These are phyloP conservation scores for Chromis chromis DNA, from an alignment of 2,797 vertebrate genomes.

Conservation along the genomic window DNA sequence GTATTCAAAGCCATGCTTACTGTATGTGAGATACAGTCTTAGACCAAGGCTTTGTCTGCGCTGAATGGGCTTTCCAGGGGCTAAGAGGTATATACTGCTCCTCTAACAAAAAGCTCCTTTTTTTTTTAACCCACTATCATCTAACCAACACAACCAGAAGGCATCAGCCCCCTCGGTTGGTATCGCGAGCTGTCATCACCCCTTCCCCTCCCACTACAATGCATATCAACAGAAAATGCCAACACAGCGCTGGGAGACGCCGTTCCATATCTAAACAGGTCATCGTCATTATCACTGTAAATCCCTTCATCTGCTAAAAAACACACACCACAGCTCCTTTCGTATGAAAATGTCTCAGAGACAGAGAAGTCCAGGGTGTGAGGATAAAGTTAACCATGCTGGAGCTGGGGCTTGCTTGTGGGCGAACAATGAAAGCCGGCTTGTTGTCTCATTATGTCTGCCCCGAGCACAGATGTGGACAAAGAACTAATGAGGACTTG, in stretches of 20 bases:
- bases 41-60: not conserved
- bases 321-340: slow-evolving; percentile 40
- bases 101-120: slow-evolving; percentile 24
- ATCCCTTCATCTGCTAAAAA: slow-evolving; percentile 62
- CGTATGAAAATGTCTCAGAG: slow-evolving; percentile 36
- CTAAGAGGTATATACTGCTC: slow-evolving; percentile 9
- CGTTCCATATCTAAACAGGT: slow-evolving; percentile 57
- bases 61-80: slow-evolving; percentile 10
- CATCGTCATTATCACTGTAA: slow-evolving; percentile 60
- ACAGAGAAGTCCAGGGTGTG: slow-evolving; percentile 30
- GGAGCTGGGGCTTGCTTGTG: slow-evolving; percentile 13
- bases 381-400: slow-evolving; percentile 25
- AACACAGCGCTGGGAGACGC: slow-evolving; percentile 25
- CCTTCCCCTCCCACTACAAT: slow-evolving; percentile 40
- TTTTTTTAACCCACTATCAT: slow-evolving; percentile 45
- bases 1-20: not conserved
- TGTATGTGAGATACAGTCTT: not conserved
- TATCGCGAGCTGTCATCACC: slow-evolving; percentile 57
- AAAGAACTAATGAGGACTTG: slow-evolving; percentile 62
- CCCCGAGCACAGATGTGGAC: slow-evolving; percentile 44
- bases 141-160: slow-evolving; percentile 38
- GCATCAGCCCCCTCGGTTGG: slow-evolving; percentile 25
- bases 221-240: slow-evolving; percentile 48
- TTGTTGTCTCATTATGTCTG: slow-evolving; percentile 54
- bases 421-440: slow-evolving; percentile 28